Conservation (phyloP, 2,888 invertebrate genomes). For the Timandra comae region DNA sequence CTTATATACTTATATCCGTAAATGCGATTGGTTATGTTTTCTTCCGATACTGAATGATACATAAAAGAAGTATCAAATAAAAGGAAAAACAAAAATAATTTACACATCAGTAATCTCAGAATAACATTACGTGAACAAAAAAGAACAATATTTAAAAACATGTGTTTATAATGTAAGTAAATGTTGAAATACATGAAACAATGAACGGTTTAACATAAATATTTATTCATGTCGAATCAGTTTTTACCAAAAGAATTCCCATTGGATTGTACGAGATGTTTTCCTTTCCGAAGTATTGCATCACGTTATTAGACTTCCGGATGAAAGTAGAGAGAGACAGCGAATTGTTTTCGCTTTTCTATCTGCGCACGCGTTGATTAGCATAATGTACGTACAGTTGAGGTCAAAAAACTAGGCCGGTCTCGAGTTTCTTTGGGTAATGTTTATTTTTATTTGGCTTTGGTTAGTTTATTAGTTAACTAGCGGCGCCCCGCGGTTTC, state of each 20-base stretch:
- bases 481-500: no score
- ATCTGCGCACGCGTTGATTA: slow-evolving; percentile 17
- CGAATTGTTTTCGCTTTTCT: slow-evolving; percentile 36
- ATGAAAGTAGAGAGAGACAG: slow-evolving; percentile 34
- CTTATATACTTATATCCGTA: no score
- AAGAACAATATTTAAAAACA: no score
- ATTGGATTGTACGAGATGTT: slow-evolving; percentile 22
- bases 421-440: no score
- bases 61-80: no score
- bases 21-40: no score
- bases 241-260: slow-evolving; percentile 30
- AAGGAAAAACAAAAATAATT: no score
- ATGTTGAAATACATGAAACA: slow-evolving; percentile 6
- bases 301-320: slow-evolving; percentile 25
- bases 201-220: slow-evolving; percentile 19
- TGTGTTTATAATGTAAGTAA: neutral
- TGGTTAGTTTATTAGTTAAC: no score
- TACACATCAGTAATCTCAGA: no score
- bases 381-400: slow-evolving; percentile 19
- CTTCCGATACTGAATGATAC: no score
- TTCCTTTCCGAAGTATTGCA: slow-evolving; percentile 30
- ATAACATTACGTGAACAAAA: no score
- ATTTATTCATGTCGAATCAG: slow-evolving; percentile 25
- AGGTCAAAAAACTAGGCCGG: neutral
- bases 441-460: no score